phyloP scores from a whole-genome alignment of 2,888 invertebrate genomes.

The Halocaridina rubra region DNA sequence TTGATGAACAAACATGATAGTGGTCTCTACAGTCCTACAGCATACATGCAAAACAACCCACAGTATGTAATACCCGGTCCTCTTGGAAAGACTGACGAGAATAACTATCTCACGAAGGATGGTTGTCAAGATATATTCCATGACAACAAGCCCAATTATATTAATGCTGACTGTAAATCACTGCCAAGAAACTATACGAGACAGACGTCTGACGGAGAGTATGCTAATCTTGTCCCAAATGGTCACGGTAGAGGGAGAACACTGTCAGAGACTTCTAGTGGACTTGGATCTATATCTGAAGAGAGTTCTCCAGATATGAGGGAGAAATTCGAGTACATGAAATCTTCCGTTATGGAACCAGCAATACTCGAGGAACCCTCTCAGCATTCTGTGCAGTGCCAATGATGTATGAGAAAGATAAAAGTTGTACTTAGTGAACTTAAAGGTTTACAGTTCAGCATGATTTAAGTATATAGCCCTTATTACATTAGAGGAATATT shows the following conservation, averaged over 20 bases:
- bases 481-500: too few species aligned
- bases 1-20: conserved; percentile 45
- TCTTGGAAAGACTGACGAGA: conserved; percentile 22
- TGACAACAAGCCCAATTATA: background rate
- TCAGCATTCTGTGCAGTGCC: too few species aligned
- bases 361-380: conserved; percentile 23
- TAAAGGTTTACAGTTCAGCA: too few species aligned
- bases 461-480: too few species aligned
- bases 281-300: conserved; percentile 28
- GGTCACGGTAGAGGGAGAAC: conserved; percentile 8
- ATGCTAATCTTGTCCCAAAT: conserved; percentile 25
- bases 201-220: background rate
- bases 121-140: background rate
- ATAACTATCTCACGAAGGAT: conserved; percentile 21
- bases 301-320: conserved; percentile 9
- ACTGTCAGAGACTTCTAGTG: conserved; percentile 42
- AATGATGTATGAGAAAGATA: too few species aligned
- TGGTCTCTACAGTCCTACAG: conserved; percentile 44
- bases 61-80: conserved; percentile 19
- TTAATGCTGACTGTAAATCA: background rate
- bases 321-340: background rate
- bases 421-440: too few species aligned
- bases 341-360: background rate
- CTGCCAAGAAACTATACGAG: background rate
- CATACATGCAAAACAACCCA: conserved; percentile 30